Percentiles rank a stretch among this genome's conserved stretches.
Evolutionary conservation across 2,888 invertebrate genomes (phyloP).

Genomic region (Metopia argyrocephala): DNA sequence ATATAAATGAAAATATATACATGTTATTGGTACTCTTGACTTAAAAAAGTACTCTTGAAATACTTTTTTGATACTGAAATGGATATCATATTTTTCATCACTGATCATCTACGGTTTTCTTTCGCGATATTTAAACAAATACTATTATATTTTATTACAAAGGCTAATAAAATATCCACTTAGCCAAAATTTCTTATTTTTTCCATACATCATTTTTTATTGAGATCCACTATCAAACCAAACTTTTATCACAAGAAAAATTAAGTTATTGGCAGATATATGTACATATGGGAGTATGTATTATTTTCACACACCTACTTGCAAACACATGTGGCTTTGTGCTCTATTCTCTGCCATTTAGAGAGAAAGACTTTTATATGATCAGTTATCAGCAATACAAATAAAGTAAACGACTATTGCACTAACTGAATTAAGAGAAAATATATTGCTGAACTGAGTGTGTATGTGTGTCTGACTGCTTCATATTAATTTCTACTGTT

Average conservation of each 20-base stretch:
- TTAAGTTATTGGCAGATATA: background rate
- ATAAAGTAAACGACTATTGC: constrained; percentile 16
- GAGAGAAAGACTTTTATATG: background rate
- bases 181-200: no score
- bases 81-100: no score
- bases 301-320: constrained; percentile 8
- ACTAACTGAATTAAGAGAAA: constrained; percentile 35
- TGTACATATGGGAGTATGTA: background rate
- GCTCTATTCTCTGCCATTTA: background rate
- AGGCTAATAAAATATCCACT: no score
- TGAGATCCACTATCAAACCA: no score
- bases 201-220: no score
- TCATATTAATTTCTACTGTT: background rate
- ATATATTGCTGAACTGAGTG: background rate
- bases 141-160: no score
- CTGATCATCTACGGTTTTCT: no score
- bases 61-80: no score
- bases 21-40: no score
- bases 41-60: no score
- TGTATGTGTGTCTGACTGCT: background rate
- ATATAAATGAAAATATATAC: no score
- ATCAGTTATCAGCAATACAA: constrained; percentile 13
- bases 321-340: background rate
- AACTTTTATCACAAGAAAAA: constrained; percentile 18
- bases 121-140: no score